Conservation (phyloP, 2,888 invertebrate species). For the Sinopyrophorus schimmeli region DNA sequence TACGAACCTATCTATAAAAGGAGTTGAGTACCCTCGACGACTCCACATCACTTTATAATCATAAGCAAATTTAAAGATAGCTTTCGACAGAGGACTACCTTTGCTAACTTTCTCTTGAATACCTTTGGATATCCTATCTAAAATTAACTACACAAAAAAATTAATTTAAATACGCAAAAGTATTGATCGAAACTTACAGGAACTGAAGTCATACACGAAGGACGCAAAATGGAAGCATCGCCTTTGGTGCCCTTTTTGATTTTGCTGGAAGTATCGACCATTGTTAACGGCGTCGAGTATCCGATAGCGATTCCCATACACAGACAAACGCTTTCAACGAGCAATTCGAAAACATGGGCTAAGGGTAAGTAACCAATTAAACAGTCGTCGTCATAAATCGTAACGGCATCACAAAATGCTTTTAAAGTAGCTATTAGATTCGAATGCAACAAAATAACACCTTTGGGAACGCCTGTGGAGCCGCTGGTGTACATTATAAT, state of each 20-base stretch:
- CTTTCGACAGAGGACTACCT: conserved; percentile 76
- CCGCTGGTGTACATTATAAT: conserved; percentile 99
- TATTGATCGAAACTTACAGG: conserved; percentile 77
- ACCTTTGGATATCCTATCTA: conserved; percentile 96
- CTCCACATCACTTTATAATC: conserved; percentile 89
- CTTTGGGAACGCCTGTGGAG: conserved; percentile 94
- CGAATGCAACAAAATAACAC: conserved; percentile 79
- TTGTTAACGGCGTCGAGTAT: conserved; percentile 93
- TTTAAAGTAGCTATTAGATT: conserved; percentile 81
- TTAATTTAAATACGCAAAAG: conserved; percentile 4
- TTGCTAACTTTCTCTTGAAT: conserved; percentile 92
- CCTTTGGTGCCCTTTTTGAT: conserved; percentile 94
- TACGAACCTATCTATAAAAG: conserved; percentile 73
- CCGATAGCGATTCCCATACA: conserved; percentile 90
- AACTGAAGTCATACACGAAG: conserved; percentile 95
- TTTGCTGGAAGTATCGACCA: conserved; percentile 91
- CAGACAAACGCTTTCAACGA: conserved; percentile 86
- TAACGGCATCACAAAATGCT: conserved; percentile 78
- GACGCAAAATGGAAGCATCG: conserved; percentile 87
- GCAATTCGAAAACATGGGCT: conserved; percentile 95
- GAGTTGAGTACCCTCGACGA: conserved; percentile 80
- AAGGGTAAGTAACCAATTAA: conserved; percentile 95
- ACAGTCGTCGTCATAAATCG: conserved; percentile 73
- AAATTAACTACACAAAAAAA: conserved; percentile 70
- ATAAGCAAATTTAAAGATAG: conserved; percentile 92